Evolutionary conservation across 64 coral and sea anemone species (phyloP).

Genomic region (Stichodactyla mertensii): DNA sequence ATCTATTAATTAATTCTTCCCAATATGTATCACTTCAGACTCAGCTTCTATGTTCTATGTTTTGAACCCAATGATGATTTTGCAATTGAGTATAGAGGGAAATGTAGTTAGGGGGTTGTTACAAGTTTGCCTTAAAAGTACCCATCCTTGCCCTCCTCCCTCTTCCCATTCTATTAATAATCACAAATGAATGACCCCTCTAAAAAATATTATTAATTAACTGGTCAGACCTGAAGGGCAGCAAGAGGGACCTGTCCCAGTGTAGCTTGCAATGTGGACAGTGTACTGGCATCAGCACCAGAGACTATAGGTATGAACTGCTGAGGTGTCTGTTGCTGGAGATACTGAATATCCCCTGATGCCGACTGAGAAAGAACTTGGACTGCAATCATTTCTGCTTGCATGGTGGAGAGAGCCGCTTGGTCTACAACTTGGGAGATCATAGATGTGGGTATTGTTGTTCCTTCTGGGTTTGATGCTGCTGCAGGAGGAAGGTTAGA

Average conservation of each 20-base stretch:
- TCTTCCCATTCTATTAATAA: neutral
- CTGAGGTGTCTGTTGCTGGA: conserved; percentile 76
- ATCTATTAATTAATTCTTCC: too few relatives aligned
- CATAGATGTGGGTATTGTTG: conserved; percentile 82
- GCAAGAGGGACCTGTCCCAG: conserved; percentile 84
- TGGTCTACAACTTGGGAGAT: conserved; percentile 93
- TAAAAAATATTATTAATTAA: neutral
- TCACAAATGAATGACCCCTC: neutral
- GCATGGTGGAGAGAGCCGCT: conserved; percentile 90
- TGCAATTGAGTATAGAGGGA: too few relatives aligned
- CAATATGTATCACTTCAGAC: too few relatives aligned
- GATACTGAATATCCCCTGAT: conserved; percentile 89
- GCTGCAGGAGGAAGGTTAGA: neutral
- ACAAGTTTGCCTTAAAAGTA: too few relatives aligned
- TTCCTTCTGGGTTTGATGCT: conserved; percentile 42
- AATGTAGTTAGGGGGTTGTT: too few relatives aligned
- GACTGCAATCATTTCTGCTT: conserved; percentile 99
- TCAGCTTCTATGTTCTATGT: too few relatives aligned
- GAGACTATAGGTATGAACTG: conserved; percentile 86
- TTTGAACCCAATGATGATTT: too few relatives aligned
- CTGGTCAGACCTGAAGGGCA: conserved; percentile 62
- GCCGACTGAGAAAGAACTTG: conserved; percentile 96
- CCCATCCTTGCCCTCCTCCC: too few relatives aligned
- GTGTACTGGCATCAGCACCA: conserved; percentile 55
- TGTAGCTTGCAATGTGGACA: conserved; percentile 70